These are phyloP conservation scores for Capreolus pygargus DNA, from an alignment of 2,113 vertebrate species.

Conservation along the genomic window DNA sequence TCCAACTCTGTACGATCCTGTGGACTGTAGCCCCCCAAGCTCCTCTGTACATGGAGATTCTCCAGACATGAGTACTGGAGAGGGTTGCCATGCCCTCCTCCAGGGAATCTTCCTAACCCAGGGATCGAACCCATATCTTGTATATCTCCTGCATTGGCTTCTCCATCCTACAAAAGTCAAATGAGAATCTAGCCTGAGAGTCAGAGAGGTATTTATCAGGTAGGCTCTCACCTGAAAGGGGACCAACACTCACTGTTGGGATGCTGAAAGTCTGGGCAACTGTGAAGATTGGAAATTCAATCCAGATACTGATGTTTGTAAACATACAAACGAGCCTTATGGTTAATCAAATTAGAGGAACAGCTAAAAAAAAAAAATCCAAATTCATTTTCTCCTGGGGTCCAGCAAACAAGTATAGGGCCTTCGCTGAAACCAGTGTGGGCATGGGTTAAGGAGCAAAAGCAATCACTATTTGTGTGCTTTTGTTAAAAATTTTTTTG, in stretches of 20 bases:
- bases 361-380: not conserved
- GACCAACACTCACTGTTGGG: not conserved
- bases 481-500: not conserved
- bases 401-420: not conserved
- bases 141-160: not conserved
- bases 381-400: not conserved
- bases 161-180: not conserved
- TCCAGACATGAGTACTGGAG: not conserved
- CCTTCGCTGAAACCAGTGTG: not conserved
- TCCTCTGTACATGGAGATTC: not conserved
- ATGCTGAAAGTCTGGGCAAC: not conserved
- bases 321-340: not conserved
- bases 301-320: not conserved
- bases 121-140: not conserved
- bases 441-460: not conserved
- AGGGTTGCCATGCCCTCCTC: not conserved
- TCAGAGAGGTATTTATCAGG: not conserved
- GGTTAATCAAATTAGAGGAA: slow-evolving; percentile 9
- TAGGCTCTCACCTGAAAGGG: not conserved
- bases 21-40: not conserved
- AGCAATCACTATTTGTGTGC: not conserved
- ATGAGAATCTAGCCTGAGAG: not conserved
- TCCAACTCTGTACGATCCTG: not conserved
- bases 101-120: not conserved
- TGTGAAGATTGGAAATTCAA: not conserved